These are phyloP conservation scores for Caenorhabditis afra DNA, from an alignment of 2,888 invertebrate species.

Conservation along the genomic window DNA sequence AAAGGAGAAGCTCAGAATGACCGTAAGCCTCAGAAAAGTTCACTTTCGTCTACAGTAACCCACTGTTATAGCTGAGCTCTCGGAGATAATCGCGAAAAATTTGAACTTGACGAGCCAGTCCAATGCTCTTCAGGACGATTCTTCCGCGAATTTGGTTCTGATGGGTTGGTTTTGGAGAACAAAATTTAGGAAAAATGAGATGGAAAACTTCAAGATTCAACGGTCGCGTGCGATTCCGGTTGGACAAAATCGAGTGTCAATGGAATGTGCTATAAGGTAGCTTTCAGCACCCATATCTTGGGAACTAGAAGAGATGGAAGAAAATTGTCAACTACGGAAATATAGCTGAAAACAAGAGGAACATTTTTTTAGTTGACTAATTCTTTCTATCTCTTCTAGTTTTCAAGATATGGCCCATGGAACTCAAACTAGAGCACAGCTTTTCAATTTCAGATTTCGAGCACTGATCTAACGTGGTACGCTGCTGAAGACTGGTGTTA, in stretches of 20 bases:
- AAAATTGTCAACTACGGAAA: too few relatives aligned
- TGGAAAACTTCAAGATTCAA: constrained; percentile 3
- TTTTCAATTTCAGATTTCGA: constrained; percentile 19
- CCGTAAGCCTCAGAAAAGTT: constrained; percentile 7
- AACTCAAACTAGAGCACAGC: too few relatives aligned
- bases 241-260: constrained; percentile 36
- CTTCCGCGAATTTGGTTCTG: constrained; percentile 3
- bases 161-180: constrained; percentile 21
- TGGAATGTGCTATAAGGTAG: constrained; percentile 40
- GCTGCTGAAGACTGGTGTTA: constrained; percentile 42
- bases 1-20: too few relatives aligned
- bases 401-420: too few relatives aligned
- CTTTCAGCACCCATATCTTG: neutral
- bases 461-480: constrained; percentile 39
- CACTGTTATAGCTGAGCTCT: neutral
- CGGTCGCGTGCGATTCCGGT: constrained; percentile 32
- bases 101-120: neutral
- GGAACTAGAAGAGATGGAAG: too few relatives aligned
- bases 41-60: too few relatives aligned
- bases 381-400: too few relatives aligned
- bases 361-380: too few relatives aligned
- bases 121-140: constrained; percentile 10
- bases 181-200: neutral
- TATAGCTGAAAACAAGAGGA: too few relatives aligned
- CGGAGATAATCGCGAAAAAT: neutral